Conservation (phyloP, 2,113 vertebrate genomes). For the Sciurus niger region DNA sequence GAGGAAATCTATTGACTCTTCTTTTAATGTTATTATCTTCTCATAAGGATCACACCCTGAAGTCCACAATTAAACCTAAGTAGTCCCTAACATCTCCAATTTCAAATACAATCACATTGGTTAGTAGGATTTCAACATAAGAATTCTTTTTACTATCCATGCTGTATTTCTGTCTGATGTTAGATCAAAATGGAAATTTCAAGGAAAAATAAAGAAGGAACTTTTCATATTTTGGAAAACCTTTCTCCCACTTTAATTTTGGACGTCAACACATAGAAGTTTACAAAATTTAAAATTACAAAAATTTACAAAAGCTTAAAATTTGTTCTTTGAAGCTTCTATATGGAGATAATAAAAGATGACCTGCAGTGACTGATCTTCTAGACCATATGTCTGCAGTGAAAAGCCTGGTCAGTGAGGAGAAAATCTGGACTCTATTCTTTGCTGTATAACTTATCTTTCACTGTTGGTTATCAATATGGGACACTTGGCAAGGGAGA, state of each 20-base stretch:
- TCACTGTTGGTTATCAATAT: too few species aligned
- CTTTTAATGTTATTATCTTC: too few species aligned
- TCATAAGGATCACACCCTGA: too few species aligned
- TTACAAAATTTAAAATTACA: too few species aligned
- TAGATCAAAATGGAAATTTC: background rate
- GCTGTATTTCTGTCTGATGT: background rate
- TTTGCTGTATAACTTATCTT: too few species aligned
- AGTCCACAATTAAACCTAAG: too few species aligned
- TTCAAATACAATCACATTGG: too few species aligned
- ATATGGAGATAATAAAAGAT: background rate
- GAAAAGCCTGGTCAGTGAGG: background rate
- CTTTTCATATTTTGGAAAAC: background rate
- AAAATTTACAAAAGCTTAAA: background rate
- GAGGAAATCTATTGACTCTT: too few species aligned
- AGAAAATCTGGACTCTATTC: too few species aligned
- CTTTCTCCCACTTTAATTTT: background rate
- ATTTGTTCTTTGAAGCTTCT: background rate
- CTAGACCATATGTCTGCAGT: background rate
- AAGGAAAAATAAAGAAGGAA: background rate
- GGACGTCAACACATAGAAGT: background rate
- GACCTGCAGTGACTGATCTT: background rate
- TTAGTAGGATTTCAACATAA: background rate
- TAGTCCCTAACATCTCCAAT: too few species aligned
- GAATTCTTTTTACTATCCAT: background rate
- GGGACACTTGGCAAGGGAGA: background rate